Evolutionary conservation across 2,113 vertebrate genomes (phyloP).

Genomic region (Forbesichthys agassizii): DNA sequence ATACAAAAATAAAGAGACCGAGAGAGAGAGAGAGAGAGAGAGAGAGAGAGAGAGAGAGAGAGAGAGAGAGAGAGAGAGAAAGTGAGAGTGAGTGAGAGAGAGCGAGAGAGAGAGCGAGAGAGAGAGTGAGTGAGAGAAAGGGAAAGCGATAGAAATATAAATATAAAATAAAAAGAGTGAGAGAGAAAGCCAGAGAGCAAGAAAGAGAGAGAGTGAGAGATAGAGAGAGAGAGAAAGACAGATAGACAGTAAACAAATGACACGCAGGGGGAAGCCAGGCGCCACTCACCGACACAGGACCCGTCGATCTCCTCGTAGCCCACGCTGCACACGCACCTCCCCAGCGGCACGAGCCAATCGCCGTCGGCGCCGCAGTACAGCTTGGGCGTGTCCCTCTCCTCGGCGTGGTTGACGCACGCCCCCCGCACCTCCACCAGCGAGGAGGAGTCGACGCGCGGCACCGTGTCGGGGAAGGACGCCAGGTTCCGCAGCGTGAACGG

Average conservation of each 20-base stretch:
- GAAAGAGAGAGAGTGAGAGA: neutral
- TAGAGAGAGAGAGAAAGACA: conserved; percentile 3
- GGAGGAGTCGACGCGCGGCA: conserved; percentile 93
- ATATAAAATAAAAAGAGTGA: neutral
- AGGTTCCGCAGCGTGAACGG: conserved; percentile 91
- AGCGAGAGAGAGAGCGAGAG: neutral
- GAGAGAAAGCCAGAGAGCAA: conserved; percentile 1
- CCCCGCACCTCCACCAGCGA: conserved; percentile 94
- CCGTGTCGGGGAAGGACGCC: conserved; percentile 93
- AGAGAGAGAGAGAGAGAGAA: neutral
- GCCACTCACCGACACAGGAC: conserved; percentile 86
- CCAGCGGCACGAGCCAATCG: conserved; percentile 94
- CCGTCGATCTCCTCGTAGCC: conserved; percentile 91
- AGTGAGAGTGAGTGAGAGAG: neutral
- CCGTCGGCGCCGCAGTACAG: conserved; percentile 94
- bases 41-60: neutral
- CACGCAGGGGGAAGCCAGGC: neutral
- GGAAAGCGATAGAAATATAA: neutral
- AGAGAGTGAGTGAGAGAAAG: neutral
- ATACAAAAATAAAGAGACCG: too few species aligned
- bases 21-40: too few species aligned
- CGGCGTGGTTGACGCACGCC: conserved; percentile 90
- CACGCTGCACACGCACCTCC: conserved; percentile 90
- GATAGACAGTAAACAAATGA: neutral
- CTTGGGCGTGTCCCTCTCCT: conserved; percentile 93